These are phyloP conservation scores for Halocynthia aurantium DNA, from an alignment of 23 tunicate genomes.

Conservation along the genomic window DNA sequence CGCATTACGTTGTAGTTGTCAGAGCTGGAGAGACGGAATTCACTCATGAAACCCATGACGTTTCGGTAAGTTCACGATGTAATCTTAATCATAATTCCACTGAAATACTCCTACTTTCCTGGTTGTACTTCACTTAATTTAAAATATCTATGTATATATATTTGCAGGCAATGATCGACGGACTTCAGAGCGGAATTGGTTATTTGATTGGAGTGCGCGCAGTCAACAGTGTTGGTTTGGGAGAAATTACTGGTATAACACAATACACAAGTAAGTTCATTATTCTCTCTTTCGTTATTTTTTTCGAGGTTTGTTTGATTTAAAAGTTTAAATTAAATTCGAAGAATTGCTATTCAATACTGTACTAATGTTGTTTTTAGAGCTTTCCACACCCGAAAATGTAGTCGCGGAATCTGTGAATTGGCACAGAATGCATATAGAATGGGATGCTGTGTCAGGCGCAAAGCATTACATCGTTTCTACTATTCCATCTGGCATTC, in stretches of 20 bases:
- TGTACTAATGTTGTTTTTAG: not conserved
- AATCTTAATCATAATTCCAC: not conserved
- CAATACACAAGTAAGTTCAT: slow-evolving; percentile 72
- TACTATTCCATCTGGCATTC: slow-evolving; percentile 17
- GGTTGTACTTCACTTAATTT: too few relatives aligned
- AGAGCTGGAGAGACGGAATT: slow-evolving; percentile 13
- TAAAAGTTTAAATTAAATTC: not conserved
- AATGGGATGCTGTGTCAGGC: slow-evolving; percentile 87
- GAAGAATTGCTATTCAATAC: not conserved
- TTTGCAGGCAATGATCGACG: slow-evolving; percentile 21
- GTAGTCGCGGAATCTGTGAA: slow-evolving; percentile 18
- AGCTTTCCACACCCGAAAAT: slow-evolving; percentile 20
- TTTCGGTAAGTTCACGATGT: slow-evolving; percentile 1
- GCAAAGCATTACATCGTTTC: slow-evolving; percentile 41
- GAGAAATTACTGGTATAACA: slow-evolving; percentile 37
- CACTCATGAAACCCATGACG: not conserved
- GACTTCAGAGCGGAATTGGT: slow-evolving; percentile 23
- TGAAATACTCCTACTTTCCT: too few relatives aligned
- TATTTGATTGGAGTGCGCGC: slow-evolving; percentile 58
- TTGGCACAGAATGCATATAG: slow-evolving; percentile 56
- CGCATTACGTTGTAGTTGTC: slow-evolving; percentile 55
- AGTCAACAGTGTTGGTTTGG: slow-evolving; percentile 71
- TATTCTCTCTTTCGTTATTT: not conserved
- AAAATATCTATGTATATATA: not conserved
- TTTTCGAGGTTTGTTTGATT: not conserved